Base-by-base conservation (phyloP, 2,888 invertebrate genomes). In the Galeruca laticollis region DNA sequence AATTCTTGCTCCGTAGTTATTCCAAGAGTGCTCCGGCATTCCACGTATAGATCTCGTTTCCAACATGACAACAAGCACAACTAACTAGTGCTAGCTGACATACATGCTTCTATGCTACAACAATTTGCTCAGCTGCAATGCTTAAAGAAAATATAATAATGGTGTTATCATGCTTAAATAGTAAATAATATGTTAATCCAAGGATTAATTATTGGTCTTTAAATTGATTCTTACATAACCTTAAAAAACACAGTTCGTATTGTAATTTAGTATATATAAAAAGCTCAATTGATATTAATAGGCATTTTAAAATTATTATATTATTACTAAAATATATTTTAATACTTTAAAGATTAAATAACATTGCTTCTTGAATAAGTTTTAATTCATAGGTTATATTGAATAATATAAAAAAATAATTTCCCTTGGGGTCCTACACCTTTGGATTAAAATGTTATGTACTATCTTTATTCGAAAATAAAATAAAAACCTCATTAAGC, bases 21-120 rank as follows among this genome's bases (percentile, higher is more conserved):
- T 84, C 90, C 90, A 89, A 88, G 89, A 88, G 87, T 87, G 83
- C 76, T 91, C 91, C 83, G 88, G 88, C 87, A 91, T 91, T 88
- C 90, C 90, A 86, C 92, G 91, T 86, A 89, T 88, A 84, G 92
- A 92, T 88, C 92, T 89, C 88, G 90, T 90, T 87, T 90, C 90
- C 89, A 90, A 89, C 90, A 90, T 90, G 89, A 88, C 90, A 88
- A 87, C 87, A 82, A 82, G 78, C 77, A 79, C 79, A 77, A 81
- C 80, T 78, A 79, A 71, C 77, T 77, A 80, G 78, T 78, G 79
- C 80, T 82, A 81, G 80, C 77, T 77, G 78, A 80, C 80, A 82
- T 76, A 77, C 82, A 83, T 82, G 82, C 82, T 79, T 79, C 81
- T 82, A 83, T 72, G 71, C 82, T 83, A 82, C 80, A 81, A 81